Evolutionary conservation across 2,113 vertebrate species (phyloP).

Genomic region (Actenoides hombroni): DNA sequence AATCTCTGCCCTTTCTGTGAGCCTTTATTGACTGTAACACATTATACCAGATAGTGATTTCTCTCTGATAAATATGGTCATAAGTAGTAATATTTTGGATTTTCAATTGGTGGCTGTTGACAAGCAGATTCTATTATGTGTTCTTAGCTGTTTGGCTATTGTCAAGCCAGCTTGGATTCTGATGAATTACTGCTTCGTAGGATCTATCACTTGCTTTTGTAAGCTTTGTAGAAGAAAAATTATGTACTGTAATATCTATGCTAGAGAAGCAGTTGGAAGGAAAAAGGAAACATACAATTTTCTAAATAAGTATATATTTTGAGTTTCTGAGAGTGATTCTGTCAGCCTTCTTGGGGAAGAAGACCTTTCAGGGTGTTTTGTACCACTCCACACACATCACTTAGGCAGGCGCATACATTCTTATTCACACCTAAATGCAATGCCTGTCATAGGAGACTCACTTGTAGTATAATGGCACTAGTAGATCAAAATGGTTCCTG

Average conservation of each 20-base stretch:
- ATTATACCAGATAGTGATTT: not conserved
- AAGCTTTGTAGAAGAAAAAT: not conserved
- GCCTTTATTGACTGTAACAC: not conserved
- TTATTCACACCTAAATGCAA: not conserved
- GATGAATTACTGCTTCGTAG: not conserved
- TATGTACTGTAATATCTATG: not conserved
- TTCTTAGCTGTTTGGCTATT: not conserved
- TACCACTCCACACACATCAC: not conserved
- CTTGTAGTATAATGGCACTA: not conserved
- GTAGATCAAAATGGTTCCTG: not conserved
- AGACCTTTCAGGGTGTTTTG: not conserved
- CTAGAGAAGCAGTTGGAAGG: not conserved
- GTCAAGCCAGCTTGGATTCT: not conserved
- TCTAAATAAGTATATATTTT: not conserved
- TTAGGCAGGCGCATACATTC: not conserved
- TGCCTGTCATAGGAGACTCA: not conserved
- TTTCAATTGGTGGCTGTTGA: not conserved
- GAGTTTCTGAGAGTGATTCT: not conserved
- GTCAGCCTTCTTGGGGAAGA: not conserved
- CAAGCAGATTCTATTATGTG: not conserved
- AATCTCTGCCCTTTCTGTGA: not conserved
- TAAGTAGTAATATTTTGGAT: not conserved
- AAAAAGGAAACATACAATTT: not conserved
- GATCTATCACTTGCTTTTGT: not conserved
- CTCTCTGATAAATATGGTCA: not conserved